Percentiles rank a stretch among this genome's conserved stretches.
Evolutionary conservation across 2,113 vertebrate genomes (phyloP).

Genomic region (Hippoglossus stenolepis): DNA sequence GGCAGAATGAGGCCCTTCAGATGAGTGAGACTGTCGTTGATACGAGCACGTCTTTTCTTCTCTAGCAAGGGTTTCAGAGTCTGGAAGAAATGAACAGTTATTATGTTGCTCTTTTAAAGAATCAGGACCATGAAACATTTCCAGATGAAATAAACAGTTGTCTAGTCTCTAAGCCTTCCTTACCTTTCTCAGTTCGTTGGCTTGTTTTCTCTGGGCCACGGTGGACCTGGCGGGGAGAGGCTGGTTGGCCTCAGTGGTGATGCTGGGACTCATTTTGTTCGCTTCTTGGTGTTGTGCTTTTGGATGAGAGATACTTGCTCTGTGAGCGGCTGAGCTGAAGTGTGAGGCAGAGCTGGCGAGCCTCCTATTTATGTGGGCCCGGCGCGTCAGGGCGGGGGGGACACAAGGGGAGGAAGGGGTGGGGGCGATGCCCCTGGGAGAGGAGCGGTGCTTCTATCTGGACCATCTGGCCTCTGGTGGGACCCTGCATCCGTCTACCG

Average conservation of each 20-base stretch:
- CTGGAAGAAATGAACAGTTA: slow-evolving; percentile 68
- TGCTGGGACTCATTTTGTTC: slow-evolving; percentile 73
- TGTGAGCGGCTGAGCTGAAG: slow-evolving; percentile 41
- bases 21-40: slow-evolving; percentile 89
- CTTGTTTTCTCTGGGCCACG: slow-evolving; percentile 82
- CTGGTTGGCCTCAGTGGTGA: slow-evolving; percentile 46
- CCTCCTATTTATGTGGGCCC: slow-evolving; percentile 74
- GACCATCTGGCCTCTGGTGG: slow-evolving; percentile 74
- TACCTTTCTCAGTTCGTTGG: slow-evolving; percentile 86
- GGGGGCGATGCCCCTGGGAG: slow-evolving; percentile 55
- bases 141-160: not conserved
- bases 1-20: slow-evolving; percentile 89
- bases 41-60: slow-evolving; percentile 87
- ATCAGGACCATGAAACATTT: not conserved
- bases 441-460: slow-evolving; percentile 41
- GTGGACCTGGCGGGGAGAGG: slow-evolving; percentile 72
- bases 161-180: slow-evolving; percentile 21
- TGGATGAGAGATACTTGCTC: slow-evolving; percentile 14
- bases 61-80: slow-evolving; percentile 89
- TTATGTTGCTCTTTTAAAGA: not conserved
- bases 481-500: slow-evolving; percentile 28
- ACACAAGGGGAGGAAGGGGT: slow-evolving; percentile 27
- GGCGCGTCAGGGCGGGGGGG: slow-evolving; percentile 67
- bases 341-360: slow-evolving; percentile 24
- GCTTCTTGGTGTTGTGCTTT: slow-evolving; percentile 47